Evolutionary conservation across 2,888 invertebrate species (phyloP).

Genomic region (Candidula unifasciata): DNA sequence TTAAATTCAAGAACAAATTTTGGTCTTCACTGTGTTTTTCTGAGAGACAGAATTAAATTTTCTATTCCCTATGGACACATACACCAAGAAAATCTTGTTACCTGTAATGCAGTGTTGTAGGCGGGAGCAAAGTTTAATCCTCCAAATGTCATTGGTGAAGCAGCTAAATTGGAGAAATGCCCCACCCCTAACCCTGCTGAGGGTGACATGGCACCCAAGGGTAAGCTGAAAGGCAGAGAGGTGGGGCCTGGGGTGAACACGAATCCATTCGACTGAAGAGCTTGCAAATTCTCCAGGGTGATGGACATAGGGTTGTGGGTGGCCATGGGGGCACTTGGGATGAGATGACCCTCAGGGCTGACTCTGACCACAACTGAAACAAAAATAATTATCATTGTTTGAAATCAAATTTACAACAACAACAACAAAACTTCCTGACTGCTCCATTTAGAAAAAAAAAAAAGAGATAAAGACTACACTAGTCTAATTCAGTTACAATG

Average conservation of each 20-base stretch:
- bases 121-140: conserved; percentile 43
- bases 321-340: conserved; percentile 23
- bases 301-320: conserved; percentile 24
- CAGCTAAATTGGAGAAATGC: conserved; percentile 23
- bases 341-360: conserved; percentile 37
- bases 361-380: conserved; percentile 45
- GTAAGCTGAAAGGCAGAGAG: conserved; percentile 42
- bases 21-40: too few relatives aligned
- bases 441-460: too few relatives aligned
- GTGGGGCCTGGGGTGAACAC: conserved; percentile 43
- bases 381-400: background rate
- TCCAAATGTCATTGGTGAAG: conserved; percentile 38
- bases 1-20: too few relatives aligned
- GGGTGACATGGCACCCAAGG: conserved; percentile 38
- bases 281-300: conserved; percentile 47
- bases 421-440: background rate
- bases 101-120: conserved; percentile 37
- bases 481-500: too few relatives aligned
- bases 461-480: too few relatives aligned
- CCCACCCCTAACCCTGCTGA: conserved; percentile 39
- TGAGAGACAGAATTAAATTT: too few relatives aligned
- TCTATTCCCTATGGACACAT: background rate
- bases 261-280: conserved; percentile 45
- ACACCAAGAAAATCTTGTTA: background rate
- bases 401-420: background rate